These are phyloP conservation scores for Leucania comma DNA, from an alignment of 2,888 invertebrate species.

Conservation along the genomic window DNA sequence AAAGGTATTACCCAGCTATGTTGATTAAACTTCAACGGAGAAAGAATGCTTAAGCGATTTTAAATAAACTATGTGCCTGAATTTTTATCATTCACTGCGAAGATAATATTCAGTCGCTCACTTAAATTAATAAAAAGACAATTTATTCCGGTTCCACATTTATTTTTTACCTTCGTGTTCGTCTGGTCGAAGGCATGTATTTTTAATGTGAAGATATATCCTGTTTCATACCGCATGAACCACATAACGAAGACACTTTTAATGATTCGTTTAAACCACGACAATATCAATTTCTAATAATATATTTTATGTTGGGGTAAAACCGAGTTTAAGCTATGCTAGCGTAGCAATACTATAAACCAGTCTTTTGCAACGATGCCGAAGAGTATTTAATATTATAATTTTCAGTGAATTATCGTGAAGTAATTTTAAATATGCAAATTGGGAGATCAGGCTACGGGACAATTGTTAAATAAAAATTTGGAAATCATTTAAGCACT, in stretches of 20 bases:
- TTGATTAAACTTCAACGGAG: slow-evolving; percentile 46
- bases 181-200: slow-evolving; percentile 44
- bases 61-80: slow-evolving; percentile 32
- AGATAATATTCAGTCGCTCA: slow-evolving; percentile 40
- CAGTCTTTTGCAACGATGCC: too few species aligned
- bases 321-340: background rate
- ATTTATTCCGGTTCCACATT: slow-evolving; percentile 48
- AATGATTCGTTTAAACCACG: slow-evolving; percentile 66
- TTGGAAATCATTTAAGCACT: too few species aligned
- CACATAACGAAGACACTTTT: slow-evolving; percentile 70
- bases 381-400: too few species aligned
- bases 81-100: slow-evolving; percentile 44
- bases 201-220: slow-evolving; percentile 53
- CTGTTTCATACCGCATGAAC: slow-evolving; percentile 67
- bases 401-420: too few species aligned
- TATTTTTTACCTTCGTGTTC: slow-evolving; percentile 35
- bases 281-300: slow-evolving; percentile 47
- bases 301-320: background rate
- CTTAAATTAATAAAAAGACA: slow-evolving; percentile 44
- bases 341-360: too few species aligned
- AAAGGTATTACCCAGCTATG: slow-evolving; percentile 55
- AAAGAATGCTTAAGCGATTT: slow-evolving; percentile 44
- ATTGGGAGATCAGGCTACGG: too few species aligned
- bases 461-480: too few species aligned
- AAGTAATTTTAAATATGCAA: too few species aligned